Evolutionary conservation across 2,797 vertebrate genomes (phyloP), one percentile per base, ranked within the genome.

Genomic region (Toxotes lorentzi): DNA sequence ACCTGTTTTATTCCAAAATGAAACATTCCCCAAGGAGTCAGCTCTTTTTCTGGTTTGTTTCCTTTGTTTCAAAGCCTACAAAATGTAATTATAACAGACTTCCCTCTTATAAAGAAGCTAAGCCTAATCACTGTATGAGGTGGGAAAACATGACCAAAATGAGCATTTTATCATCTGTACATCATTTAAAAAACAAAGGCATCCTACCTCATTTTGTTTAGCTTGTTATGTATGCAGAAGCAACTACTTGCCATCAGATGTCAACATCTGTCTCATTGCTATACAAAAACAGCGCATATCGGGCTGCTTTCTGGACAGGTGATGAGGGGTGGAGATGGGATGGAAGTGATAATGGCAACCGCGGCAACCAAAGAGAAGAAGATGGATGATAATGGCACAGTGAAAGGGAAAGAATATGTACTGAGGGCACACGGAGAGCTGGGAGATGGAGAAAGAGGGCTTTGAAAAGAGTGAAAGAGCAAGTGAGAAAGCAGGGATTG

Each of bases 321-420:
- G 70, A 88, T 81, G 78, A 78, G 53, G 66, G 73, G 30, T 63
- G 62, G 62, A 72, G 78, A 73, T 66, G 62, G 53, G 62, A 86
- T 70, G 67, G 67, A 70, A 85, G 74, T 14, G 64, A 84, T 86
- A 61, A 87, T 78, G 75, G 76, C 77, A 40, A 71, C 43, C 0
- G 41, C 62, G 86, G 82, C 90, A 76, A 73, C 70, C 73, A 68
- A 85, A 84, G 88, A 81, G 86, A 87, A 71, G 79, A 84, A 90
- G 86, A 91, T 83, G 78, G 86, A 89, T 87, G 78, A 84, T 81
- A 85, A 90, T 88, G 65, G 79, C 35, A 66, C 71, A 34, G 56
- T 57, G 76, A 81, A 78, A 71, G 34, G 40, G 17, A 61, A 65
- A 60, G 32, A 67, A 74, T 85, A 51, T 76, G 53, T 10, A 21